These are phyloP conservation scores for Arion vulgaris DNA, from an alignment of 1,140 invertebrate species.

Conservation along the genomic window DNA sequence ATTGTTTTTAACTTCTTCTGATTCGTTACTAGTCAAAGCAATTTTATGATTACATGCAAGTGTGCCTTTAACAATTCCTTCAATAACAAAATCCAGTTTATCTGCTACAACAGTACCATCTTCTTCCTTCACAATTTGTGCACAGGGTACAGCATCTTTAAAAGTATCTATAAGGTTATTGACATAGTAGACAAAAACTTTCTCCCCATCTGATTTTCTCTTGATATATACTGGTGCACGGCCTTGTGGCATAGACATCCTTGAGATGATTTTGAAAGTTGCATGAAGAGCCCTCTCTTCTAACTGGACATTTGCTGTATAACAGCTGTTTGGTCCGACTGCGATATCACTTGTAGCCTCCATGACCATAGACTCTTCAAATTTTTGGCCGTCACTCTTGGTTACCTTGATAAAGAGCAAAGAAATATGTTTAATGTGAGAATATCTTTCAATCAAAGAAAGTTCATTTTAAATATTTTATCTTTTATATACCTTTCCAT, in stretches of 20 bases:
- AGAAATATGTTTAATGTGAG: not conserved
- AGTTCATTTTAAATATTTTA: too few species aligned
- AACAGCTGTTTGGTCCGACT: constrained; percentile 21
- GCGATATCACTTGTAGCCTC: constrained; percentile 47
- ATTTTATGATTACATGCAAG: constrained; percentile 32
- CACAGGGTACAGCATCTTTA: not conserved
- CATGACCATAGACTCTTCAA: constrained; percentile 44
- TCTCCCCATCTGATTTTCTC: constrained; percentile 24
- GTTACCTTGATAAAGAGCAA: constrained; percentile 34
- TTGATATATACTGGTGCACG: constrained; percentile 30
- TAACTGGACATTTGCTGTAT: constrained; percentile 19
- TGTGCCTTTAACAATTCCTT: constrained; percentile 26
- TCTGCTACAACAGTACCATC: not conserved
- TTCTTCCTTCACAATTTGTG: not conserved
- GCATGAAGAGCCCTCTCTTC: constrained; percentile 6
- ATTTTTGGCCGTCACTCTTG: constrained; percentile 41
- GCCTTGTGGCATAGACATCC: constrained; percentile 32
- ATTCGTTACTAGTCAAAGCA: constrained; percentile 13
- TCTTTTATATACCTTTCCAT: too few species aligned
- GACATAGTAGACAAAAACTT: constrained; percentile 15
- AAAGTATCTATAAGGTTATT: constrained; percentile 22
- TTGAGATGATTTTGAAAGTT: not conserved
- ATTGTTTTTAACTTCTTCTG: constrained; percentile 3
- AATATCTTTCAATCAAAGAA: not conserved
- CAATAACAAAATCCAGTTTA: constrained; percentile 11